Evolutionary conservation across 2,888 invertebrate species (phyloP).

Genomic region (Noctua comes): DNA sequence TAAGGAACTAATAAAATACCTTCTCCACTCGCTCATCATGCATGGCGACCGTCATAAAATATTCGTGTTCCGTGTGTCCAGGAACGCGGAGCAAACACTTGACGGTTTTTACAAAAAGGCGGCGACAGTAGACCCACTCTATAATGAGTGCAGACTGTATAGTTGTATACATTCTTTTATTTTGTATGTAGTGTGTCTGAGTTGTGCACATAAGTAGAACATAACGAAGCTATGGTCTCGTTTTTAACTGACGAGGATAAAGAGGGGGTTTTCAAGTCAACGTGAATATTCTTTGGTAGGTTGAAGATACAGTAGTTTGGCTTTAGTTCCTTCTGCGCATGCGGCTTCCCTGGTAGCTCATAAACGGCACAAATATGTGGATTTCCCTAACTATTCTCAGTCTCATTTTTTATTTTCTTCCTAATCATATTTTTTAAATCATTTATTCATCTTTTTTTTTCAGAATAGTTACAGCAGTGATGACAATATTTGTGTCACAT

Average conservation of each 20-base stretch:
- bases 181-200: not conserved
- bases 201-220: not conserved
- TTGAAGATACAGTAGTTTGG: too few species aligned
- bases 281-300: not conserved
- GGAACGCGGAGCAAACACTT: conserved; percentile 73
- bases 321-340: too few species aligned
- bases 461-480: too few species aligned
- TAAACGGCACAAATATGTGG: too few species aligned
- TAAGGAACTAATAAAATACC: conserved; percentile 7
- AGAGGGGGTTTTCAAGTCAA: not conserved
- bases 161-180: not conserved
- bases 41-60: conserved; percentile 53
- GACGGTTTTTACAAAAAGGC: conserved; percentile 59
- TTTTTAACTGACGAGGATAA: not conserved
- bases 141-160: not conserved
- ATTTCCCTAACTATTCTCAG: too few species aligned
- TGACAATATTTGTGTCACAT: too few species aligned
- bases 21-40: conserved; percentile 17
- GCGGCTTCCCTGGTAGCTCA: too few species aligned
- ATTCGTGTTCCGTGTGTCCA: conserved; percentile 65
- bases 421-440: too few species aligned
- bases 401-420: too few species aligned
- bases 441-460: too few species aligned
- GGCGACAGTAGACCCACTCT: conserved; percentile 34
- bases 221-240: not conserved